Percentiles rank a stretch among this genome's conserved stretches.
These are phyloP conservation scores for Holothuria scabra DNA, from an alignment of 53 echinoderm and acorn worm species.

Conservation along the genomic window DNA sequence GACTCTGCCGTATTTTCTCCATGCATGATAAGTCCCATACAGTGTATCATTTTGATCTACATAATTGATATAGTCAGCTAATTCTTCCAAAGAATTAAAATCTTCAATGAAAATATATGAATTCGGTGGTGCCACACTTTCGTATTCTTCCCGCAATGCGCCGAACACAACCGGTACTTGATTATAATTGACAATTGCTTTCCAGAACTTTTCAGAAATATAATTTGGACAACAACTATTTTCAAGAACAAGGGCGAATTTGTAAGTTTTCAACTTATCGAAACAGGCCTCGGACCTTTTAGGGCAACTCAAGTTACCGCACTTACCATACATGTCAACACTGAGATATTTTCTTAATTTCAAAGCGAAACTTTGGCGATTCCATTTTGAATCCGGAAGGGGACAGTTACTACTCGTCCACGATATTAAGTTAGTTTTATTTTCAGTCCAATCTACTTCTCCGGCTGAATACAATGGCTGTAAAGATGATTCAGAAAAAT, in stretches of 20 bases:
- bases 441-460: constrained; percentile 60
- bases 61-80: constrained; percentile 14
- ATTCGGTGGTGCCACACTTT: constrained; percentile 65
- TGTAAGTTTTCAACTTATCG: constrained; percentile 56
- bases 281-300: constrained; percentile 35
- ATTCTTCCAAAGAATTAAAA: constrained; percentile 37
- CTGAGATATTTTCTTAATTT: constrained; percentile 51
- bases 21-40: constrained; percentile 11
- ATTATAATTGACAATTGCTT: constrained; percentile 47
- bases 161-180: constrained; percentile 74
- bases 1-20: constrained; percentile 20
- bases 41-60: constrained; percentile 22
- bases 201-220: constrained; percentile 73
- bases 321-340: constrained; percentile 66
- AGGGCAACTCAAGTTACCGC: constrained; percentile 62
- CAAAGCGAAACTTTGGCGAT: constrained; percentile 57
- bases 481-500: neutral
- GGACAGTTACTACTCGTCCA: constrained; percentile 84
- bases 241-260: constrained; percentile 65
- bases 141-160: constrained; percentile 55
- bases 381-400: constrained; percentile 57
- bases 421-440: constrained; percentile 61
- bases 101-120: constrained; percentile 73
- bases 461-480: constrained; percentile 20
- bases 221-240: constrained; percentile 68